Evolutionary conservation across 2,113 vertebrate species (phyloP).

Genomic region (Ia io): DNA sequence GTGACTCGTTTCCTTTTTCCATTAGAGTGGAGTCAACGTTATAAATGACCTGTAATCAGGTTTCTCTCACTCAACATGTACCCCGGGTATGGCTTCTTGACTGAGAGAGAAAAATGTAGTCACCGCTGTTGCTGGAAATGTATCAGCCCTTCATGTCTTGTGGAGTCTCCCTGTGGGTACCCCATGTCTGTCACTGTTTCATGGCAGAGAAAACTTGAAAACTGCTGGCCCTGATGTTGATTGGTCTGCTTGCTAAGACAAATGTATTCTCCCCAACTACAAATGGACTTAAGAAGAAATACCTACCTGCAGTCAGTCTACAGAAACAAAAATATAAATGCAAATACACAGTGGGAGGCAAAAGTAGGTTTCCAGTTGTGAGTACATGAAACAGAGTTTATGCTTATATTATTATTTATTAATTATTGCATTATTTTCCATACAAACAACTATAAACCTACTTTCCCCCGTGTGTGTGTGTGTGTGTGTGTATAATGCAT

Average conservation of each 20-base stretch:
- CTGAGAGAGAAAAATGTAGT: not conserved
- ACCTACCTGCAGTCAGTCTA: not conserved
- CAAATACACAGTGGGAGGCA: not conserved
- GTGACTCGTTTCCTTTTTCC: not conserved
- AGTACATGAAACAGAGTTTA: not conserved
- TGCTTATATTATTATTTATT: not conserved
- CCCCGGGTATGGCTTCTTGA: not conserved
- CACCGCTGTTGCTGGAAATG: not conserved
- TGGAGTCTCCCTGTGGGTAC: not conserved
- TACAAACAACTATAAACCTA: not conserved
- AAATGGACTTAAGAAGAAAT: not conserved
- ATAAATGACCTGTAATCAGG: slow-evolving; percentile 16
- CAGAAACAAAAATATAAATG: not conserved
- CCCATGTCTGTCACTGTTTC: not conserved
- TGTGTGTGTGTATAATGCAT: not conserved
- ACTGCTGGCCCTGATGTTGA: not conserved
- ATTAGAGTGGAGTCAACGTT: not conserved
- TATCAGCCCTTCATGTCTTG: not conserved
- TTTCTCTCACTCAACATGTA: not conserved
- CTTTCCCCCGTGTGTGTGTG: not conserved
- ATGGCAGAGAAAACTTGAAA: not conserved
- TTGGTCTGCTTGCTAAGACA: not conserved
- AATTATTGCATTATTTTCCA: not conserved
- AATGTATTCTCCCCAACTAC: not conserved
- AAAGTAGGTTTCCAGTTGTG: not conserved